phyloP scores from a whole-genome alignment of 2,888 invertebrate genomes.

The Lasioglossum villosulum region DNA sequence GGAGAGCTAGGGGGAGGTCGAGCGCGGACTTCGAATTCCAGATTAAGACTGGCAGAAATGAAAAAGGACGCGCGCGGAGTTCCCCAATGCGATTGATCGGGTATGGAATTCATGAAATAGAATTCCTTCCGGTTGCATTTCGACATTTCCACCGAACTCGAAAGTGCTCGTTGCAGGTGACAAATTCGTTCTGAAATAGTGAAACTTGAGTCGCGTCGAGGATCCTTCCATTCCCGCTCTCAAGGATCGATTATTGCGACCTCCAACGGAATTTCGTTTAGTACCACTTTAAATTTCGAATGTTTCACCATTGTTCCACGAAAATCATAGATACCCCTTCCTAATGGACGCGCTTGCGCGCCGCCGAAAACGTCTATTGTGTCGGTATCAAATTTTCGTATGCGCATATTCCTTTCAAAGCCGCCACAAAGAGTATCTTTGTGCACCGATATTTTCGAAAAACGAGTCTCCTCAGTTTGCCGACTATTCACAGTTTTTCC shows the following conservation, averaged over 20 bases:
- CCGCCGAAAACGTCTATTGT: not conserved
- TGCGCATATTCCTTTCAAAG: not conserved
- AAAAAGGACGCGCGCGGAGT: not conserved
- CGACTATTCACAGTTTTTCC: not conserved
- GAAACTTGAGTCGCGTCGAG: conserved; percentile 30
- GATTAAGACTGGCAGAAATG: not conserved
- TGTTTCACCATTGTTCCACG: not conserved
- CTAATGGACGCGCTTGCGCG: not conserved
- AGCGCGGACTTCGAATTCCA: not conserved
- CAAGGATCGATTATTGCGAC: conserved; percentile 15
- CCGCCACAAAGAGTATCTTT: not conserved
- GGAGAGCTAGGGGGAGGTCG: not conserved
- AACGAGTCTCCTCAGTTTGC: not conserved
- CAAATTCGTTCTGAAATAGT: conserved; percentile 44
- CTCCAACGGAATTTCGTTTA: conserved; percentile 11
- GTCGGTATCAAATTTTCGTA: not conserved
- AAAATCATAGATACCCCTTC: not conserved
- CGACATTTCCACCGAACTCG: conserved; percentile 4
- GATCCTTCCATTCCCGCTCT: not conserved
- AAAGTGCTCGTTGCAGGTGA: conserved; percentile 46
- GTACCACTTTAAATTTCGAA: conserved; percentile 6
- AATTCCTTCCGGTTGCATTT: conserved; percentile 20
- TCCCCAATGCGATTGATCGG: conserved; percentile 22
- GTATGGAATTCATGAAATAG: conserved; percentile 41
- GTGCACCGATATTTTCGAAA: not conserved